These are phyloP conservation scores for Cerceris ruficornis DNA, from an alignment of 2,888 invertebrate genomes.

Conservation along the genomic window DNA sequence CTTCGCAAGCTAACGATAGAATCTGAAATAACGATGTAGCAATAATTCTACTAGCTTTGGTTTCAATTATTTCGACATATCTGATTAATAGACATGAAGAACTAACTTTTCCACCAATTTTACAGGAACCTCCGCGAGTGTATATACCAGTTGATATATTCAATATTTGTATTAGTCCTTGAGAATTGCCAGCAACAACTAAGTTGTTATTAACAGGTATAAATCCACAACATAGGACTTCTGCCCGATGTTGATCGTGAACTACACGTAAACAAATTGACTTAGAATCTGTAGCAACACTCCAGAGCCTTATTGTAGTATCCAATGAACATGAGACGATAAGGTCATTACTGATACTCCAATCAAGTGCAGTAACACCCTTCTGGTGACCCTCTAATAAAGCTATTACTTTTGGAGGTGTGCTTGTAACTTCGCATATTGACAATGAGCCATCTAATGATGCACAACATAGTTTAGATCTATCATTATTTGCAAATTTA, in stretches of 20 bases:
- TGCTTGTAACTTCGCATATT: slow-evolving; percentile 88
- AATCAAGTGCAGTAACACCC: slow-evolving; percentile 91
- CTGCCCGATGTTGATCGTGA: slow-evolving; percentile 85
- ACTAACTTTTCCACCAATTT: slow-evolving; percentile 83
- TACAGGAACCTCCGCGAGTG: slow-evolving; percentile 84
- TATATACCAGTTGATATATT: slow-evolving; percentile 94
- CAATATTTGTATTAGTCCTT: slow-evolving; percentile 89
- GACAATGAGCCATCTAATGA: slow-evolving; percentile 91
- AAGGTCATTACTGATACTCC: slow-evolving; percentile 93
- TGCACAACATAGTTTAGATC: slow-evolving; percentile 89
- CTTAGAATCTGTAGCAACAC: slow-evolving; percentile 81
- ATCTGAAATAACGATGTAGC: slow-evolving; percentile 75
- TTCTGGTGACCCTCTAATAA: slow-evolving; percentile 89
- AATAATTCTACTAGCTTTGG: background rate
- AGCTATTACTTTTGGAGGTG: slow-evolving; percentile 88
- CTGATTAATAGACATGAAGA: slow-evolving; percentile 56
- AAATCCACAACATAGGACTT: slow-evolving; percentile 89
- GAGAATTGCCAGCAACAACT: slow-evolving; percentile 89
- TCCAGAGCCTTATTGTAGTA: slow-evolving; percentile 89
- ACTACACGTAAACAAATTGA: slow-evolving; percentile 85
- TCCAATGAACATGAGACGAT: slow-evolving; percentile 91
- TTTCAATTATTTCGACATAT: background rate
- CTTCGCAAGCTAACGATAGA: slow-evolving; percentile 89
- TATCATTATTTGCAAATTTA: slow-evolving; percentile 93
- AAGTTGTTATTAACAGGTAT: slow-evolving; percentile 94